These are phyloP conservation scores for Sciurus carolinensis DNA, from an alignment of 2,797 vertebrate species.

Conservation along the genomic window DNA sequence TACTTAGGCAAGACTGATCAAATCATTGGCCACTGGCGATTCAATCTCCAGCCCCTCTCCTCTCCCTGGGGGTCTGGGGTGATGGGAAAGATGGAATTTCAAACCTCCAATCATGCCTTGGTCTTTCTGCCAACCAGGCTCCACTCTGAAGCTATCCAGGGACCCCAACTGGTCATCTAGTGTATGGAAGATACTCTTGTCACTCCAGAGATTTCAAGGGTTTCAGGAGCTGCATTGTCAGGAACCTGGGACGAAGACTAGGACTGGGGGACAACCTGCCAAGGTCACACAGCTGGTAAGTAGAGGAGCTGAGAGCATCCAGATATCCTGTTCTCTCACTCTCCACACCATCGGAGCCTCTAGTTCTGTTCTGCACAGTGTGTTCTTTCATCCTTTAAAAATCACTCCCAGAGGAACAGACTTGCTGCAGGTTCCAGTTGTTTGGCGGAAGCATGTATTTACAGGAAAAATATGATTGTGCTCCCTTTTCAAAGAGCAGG, in stretches of 20 bases:
- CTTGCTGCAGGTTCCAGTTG: background rate
- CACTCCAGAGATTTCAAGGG: background rate
- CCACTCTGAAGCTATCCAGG: background rate
- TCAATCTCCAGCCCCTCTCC: background rate
- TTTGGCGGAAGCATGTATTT: background rate
- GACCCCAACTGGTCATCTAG: background rate
- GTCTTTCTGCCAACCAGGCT: background rate
- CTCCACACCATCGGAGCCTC: background rate
- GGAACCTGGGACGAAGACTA: background rate
- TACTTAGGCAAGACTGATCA: background rate
- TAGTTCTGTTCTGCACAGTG: background rate
- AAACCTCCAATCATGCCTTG: background rate
- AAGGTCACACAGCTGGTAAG: background rate
- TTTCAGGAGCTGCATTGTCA: background rate
- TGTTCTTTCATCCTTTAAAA: slow-evolving; percentile 63
- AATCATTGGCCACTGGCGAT: background rate
- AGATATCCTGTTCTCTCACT: background rate
- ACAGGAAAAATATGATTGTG: background rate
- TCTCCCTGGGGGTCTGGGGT: background rate
- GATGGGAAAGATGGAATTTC: background rate
- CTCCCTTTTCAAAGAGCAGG: background rate
- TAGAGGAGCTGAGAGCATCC: background rate
- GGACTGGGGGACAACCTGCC: background rate
- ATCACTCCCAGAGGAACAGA: background rate
- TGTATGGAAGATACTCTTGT: background rate